These are phyloP conservation scores for Drosophila fungiperda DNA, from an alignment of 2,888 invertebrate species.

Conservation along the genomic window DNA sequence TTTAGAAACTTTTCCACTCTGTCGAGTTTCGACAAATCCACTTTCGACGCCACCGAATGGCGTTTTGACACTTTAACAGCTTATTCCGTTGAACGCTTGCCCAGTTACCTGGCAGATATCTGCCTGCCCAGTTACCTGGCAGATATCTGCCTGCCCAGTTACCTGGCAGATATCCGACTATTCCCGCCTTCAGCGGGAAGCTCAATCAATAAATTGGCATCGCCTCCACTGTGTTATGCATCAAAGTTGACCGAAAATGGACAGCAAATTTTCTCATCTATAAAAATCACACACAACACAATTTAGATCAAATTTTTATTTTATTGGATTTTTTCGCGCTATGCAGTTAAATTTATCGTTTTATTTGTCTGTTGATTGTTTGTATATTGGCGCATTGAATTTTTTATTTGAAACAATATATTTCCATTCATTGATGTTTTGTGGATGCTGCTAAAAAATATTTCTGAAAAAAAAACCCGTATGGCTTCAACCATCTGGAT, in stretches of 20 bases:
- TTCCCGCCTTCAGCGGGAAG: neutral
- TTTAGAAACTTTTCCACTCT: conserved; percentile 40
- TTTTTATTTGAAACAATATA: conserved; percentile 51
- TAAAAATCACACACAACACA: conserved; percentile 52
- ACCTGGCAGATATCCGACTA: neutral
- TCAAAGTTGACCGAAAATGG: conserved; percentile 50
- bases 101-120: neutral
- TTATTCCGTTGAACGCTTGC: conserved; percentile 38
- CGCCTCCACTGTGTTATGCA: conserved; percentile 42
- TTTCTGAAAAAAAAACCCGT: conserved; percentile 28
- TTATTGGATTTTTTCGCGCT: conserved; percentile 17
- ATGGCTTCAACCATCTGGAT: conserved; percentile 30
- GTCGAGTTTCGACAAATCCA: conserved; percentile 43
- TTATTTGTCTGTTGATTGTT: conserved; percentile 41
- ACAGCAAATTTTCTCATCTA: conserved; percentile 53
- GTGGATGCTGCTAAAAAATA: conserved; percentile 45
- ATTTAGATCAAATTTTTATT: conserved; percentile 35
- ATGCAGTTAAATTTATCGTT: conserved; percentile 17
- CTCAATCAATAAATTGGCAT: conserved; percentile 35
- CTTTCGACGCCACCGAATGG: conserved; percentile 31
- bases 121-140: neutral
- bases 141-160: neutral
- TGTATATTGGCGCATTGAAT: conserved; percentile 48
- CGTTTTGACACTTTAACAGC: conserved; percentile 59
- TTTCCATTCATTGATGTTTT: conserved; percentile 47